phyloP scores from a whole-genome alignment of 1,140 invertebrate species.

The Hyphantria cunea region DNA sequence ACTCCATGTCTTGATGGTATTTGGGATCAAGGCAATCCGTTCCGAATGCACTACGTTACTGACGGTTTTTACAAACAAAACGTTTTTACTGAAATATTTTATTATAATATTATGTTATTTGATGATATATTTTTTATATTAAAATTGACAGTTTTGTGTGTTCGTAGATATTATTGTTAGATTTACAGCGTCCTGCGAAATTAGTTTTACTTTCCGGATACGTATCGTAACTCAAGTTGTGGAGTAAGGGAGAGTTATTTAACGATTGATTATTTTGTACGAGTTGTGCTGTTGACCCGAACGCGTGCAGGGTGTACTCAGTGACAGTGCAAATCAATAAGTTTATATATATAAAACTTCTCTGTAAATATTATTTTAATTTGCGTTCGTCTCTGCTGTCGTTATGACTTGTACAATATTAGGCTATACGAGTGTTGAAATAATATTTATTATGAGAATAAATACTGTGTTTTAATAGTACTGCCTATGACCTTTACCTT shows the following conservation, averaged over 20 bases:
- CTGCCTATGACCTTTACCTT: constrained; percentile 1
- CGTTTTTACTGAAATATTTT: too few relatives aligned
- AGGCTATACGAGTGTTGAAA: constrained; percentile 64
- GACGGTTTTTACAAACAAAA: too few relatives aligned
- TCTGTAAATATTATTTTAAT: constrained; percentile 78
- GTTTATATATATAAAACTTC: constrained; percentile 49
- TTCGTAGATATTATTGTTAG: constrained; percentile 16
- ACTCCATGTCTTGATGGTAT: too few relatives aligned
- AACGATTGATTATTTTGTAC: constrained; percentile 40
- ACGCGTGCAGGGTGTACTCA: constrained; percentile 10
- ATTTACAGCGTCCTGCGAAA: constrained; percentile 12
- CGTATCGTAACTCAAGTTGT: constrained; percentile 46
- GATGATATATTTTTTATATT: constrained; percentile 40
- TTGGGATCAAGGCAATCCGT: too few relatives aligned
- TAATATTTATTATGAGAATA: constrained; percentile 76
- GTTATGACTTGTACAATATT: constrained; percentile 57
- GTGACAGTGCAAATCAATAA: constrained; percentile 48
- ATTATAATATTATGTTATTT: too few relatives aligned
- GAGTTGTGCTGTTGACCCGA: constrained; percentile 32
- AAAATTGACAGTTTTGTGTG: constrained; percentile 30
- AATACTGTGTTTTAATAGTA: constrained; percentile 56
- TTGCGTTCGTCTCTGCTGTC: constrained; percentile 46
- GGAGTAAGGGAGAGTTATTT: constrained; percentile 54
- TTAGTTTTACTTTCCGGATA: constrained; percentile 17
- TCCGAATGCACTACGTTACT: too few relatives aligned